These are phyloP conservation scores for Scaptomyza cyrtandrae DNA, from an alignment of 2,888 invertebrate genomes.

Conservation along the genomic window DNA sequence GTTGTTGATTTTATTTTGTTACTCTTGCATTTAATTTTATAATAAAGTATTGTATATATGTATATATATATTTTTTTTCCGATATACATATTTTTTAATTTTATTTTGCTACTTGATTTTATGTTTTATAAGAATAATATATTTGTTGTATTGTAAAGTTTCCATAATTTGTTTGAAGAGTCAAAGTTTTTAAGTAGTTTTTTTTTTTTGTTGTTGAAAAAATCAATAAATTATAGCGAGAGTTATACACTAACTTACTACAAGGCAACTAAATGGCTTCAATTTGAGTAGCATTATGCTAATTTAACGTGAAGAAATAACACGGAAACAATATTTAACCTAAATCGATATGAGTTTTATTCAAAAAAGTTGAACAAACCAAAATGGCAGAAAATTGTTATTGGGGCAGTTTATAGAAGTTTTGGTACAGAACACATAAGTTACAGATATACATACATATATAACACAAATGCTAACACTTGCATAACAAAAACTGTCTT, in stretches of 20 bases:
- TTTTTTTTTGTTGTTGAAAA: conserved; percentile 6
- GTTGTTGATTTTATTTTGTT: conserved; percentile 32
- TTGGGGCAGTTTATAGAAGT: conserved; percentile 58
- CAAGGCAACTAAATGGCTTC: conserved; percentile 82
- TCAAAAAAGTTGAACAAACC: conserved; percentile 33
- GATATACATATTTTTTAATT: conserved; percentile 28
- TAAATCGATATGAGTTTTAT: conserved; percentile 42
- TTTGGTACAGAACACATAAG: conserved; percentile 50
- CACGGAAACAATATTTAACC: conserved; percentile 31
- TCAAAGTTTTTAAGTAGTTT: conserved; percentile 56
- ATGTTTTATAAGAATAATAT: conserved; percentile 68
- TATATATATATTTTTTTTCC: conserved; percentile 44
- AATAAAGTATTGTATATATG: conserved; percentile 61
- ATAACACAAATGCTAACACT: conserved; percentile 42
- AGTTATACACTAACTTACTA: conserved; percentile 74
- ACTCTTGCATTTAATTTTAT: conserved; percentile 56
- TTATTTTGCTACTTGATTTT: conserved; percentile 53
- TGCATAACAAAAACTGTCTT: conserved; percentile 57
- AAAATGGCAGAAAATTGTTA: conserved; percentile 69
- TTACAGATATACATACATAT: conserved; percentile 23
- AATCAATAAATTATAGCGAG: conserved; percentile 60
- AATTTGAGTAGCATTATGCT: conserved; percentile 58
- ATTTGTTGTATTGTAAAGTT: conserved; percentile 58
- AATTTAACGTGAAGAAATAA: conserved; percentile 42
- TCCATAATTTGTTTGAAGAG: conserved; percentile 59